phyloP scores from a whole-genome alignment of 1,140 invertebrate species.

The Lepidurus couesii region DNA sequence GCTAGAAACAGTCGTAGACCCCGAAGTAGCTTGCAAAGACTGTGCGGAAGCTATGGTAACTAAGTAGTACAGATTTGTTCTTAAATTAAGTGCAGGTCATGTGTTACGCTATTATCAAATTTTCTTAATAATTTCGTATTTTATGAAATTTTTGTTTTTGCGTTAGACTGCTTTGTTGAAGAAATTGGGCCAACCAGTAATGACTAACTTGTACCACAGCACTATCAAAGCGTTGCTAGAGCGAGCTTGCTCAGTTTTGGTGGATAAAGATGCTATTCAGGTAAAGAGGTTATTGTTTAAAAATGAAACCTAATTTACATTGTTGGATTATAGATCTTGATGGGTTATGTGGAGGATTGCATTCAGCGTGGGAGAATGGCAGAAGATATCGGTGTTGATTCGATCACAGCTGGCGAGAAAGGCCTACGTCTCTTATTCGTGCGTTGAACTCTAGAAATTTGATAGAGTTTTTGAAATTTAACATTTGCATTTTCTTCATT shows the following conservation, averaged over 20 bases:
- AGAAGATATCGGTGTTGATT: constrained; percentile 69
- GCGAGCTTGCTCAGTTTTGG: constrained; percentile 88
- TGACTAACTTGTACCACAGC: constrained; percentile 92
- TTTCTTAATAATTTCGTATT: neutral
- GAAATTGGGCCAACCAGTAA: constrained; percentile 84
- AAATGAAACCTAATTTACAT: neutral
- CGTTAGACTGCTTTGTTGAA: constrained; percentile 69
- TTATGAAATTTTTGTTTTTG: constrained; percentile 27
- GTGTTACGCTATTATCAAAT: neutral
- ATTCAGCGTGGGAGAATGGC: constrained; percentile 58
- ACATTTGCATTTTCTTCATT: neutral
- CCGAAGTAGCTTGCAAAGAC: constrained; percentile 82
- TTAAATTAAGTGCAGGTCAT: neutral
- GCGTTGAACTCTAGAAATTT: constrained; percentile 38
- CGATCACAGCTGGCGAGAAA: constrained; percentile 70
- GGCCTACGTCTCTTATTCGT: constrained; percentile 72
- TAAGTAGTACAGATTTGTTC: constrained; percentile 33
- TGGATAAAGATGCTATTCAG: constrained; percentile 78
- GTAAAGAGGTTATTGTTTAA: constrained; percentile 35
- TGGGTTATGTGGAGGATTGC: constrained; percentile 63
- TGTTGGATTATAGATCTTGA: constrained; percentile 49
- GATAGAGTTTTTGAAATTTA: neutral
- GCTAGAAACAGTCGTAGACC: constrained; percentile 78
- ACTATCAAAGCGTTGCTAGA: constrained; percentile 92
- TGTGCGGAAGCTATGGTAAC: constrained; percentile 69